phyloP scores from a whole-genome alignment of 2,113 vertebrate genomes.

The Crocuta crocuta region DNA sequence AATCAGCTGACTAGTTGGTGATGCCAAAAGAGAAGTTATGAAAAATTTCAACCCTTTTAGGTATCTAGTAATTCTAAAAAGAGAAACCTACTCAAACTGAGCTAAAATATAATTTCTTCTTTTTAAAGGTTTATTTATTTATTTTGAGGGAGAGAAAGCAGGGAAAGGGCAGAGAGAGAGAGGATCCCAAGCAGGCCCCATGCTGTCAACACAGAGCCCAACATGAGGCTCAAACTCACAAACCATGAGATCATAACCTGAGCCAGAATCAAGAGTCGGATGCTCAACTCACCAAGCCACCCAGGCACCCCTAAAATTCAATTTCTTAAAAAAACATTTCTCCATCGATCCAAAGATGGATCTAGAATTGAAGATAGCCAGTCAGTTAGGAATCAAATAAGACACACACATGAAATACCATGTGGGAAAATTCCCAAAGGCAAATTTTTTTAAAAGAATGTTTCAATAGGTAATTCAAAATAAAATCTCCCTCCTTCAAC shows the following conservation, averaged over 20 bases:
- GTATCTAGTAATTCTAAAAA: neutral
- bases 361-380: neutral
- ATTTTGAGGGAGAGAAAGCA: too few relatives aligned
- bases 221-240: too few relatives aligned
- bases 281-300: too few relatives aligned
- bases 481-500: neutral
- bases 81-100: neutral
- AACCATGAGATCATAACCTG: too few relatives aligned
- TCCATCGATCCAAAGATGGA: neutral
- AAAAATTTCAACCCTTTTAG: neutral
- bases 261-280: too few relatives aligned
- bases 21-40: neutral
- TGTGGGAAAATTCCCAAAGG: neutral
- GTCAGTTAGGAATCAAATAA: neutral
- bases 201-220: too few relatives aligned
- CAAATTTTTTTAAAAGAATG: neutral
- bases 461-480: neutral
- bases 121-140: too few relatives aligned
- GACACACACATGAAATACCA: neutral
- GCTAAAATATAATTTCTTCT: neutral
- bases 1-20: neutral
- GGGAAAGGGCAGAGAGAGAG: too few relatives aligned
- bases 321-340: neutral
- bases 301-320: neutral
- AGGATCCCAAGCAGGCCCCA: too few relatives aligned